Conservation (phyloP, 2,113 vertebrate species). For the Spea bombifrons region DNA sequence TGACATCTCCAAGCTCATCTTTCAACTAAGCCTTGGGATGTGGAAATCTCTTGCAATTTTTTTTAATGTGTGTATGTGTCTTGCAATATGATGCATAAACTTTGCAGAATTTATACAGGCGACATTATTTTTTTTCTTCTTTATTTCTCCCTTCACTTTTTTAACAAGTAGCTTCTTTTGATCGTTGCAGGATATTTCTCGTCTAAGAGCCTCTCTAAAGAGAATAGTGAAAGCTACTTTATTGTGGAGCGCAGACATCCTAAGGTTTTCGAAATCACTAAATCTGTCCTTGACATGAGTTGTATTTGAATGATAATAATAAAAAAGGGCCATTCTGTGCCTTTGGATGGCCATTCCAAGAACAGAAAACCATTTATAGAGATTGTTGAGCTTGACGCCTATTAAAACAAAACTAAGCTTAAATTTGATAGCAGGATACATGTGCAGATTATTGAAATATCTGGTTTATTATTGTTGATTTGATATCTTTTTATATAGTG, state of each 20-base stretch:
- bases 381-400: conserved; percentile 63
- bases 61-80: not conserved
- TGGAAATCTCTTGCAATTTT: conserved; percentile 11
- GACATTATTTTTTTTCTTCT: conserved; percentile 9
- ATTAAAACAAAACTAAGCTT: not conserved
- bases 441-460: not conserved
- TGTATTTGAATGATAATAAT: conserved; percentile 46
- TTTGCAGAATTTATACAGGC: conserved; percentile 9
- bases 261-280: conserved; percentile 40
- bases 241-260: conserved; percentile 21
- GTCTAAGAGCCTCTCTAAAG: conserved; percentile 8
- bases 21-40: conserved; percentile 24
- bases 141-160: not conserved
- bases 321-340: conserved; percentile 29
- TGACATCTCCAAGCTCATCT: conserved; percentile 34
- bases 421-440: not conserved
- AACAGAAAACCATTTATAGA: not conserved
- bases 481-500: too few relatives aligned
- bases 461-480: too few relatives aligned
- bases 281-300: conserved; percentile 40
- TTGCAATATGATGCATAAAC: conserved; percentile 32
- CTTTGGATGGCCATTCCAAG: conserved; percentile 16
- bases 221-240: conserved; percentile 11
- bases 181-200: conserved; percentile 23
- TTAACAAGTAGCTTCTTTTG: not conserved